phyloP scores from a whole-genome alignment of 1,140 invertebrate genomes.

The Temnothorax curvispinosus region DNA sequence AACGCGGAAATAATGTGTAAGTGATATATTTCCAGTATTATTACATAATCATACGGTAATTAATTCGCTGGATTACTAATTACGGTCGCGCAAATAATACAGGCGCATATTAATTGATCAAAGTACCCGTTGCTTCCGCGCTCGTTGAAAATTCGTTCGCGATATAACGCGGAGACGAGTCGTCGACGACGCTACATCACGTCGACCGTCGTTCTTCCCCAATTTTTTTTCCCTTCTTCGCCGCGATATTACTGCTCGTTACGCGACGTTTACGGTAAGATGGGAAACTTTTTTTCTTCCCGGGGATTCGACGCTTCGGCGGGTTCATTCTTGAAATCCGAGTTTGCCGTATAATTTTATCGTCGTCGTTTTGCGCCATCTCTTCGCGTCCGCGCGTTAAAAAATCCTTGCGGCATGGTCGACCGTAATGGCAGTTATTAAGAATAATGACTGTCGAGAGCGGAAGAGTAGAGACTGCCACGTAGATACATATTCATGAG shows the following conservation, averaged over 20 bases:
- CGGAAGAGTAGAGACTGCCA: slow-evolving; percentile 64
- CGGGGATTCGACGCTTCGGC: not conserved
- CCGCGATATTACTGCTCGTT: slow-evolving; percentile 35
- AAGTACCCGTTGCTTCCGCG: slow-evolving; percentile 32
- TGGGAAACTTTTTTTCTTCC: not conserved
- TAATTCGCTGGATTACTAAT: slow-evolving; percentile 50
- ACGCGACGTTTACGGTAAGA: slow-evolving; percentile 33
- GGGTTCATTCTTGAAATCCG: slow-evolving; percentile 37
- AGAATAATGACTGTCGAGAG: slow-evolving; percentile 71
- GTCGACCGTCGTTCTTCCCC: not conserved
- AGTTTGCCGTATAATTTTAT: slow-evolving; percentile 64
- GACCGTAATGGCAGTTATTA: slow-evolving; percentile 70
- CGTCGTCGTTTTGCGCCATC: slow-evolving; percentile 59
- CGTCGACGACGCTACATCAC: not conserved
- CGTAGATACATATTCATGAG: slow-evolving; percentile 73
- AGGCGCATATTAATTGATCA: slow-evolving; percentile 56
- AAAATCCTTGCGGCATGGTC: slow-evolving; percentile 58
- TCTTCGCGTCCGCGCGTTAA: slow-evolving; percentile 56
- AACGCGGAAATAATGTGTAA: slow-evolving; percentile 43
- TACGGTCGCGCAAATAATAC: slow-evolving; percentile 51
- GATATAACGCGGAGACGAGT: slow-evolving; percentile 1
- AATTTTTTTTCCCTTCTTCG: not conserved
- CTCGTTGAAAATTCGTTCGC: slow-evolving; percentile 11
- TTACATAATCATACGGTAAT: slow-evolving; percentile 61
- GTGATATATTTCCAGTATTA: slow-evolving; percentile 58